These are phyloP conservation scores for Hydropotes inermis DNA, from an alignment of 2,113 vertebrate species.

Conservation along the genomic window DNA sequence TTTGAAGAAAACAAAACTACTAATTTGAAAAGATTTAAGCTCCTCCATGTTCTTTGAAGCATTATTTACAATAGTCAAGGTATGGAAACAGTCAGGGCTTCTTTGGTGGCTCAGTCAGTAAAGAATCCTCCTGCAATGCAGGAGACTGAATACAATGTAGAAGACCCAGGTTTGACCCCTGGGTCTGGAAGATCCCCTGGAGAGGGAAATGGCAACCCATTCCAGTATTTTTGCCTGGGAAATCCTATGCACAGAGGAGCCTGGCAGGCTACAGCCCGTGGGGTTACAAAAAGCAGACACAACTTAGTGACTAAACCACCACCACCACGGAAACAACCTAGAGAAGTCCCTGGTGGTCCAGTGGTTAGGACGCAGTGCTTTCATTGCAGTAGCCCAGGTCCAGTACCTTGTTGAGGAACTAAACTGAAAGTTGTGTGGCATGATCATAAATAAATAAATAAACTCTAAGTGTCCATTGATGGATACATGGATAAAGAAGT, in stretches of 20 bases:
- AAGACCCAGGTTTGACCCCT: neutral
- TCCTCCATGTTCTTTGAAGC: neutral
- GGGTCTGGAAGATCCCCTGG: neutral
- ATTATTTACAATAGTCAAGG: neutral
- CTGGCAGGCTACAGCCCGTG: neutral
- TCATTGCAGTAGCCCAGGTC: neutral
- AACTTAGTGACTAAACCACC: neutral
- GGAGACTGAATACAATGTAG: neutral
- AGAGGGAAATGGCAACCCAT: neutral
- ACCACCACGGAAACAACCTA: neutral
- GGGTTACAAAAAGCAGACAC: neutral
- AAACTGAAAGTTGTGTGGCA: neutral
- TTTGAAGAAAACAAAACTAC: neutral
- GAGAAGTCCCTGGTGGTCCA: neutral
- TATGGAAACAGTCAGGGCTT: neutral
- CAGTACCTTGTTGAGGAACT: neutral
- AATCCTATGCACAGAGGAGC: neutral
- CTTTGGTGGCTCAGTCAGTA: neutral
- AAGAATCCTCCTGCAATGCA: neutral
- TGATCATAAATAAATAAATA: neutral
- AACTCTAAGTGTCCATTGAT: neutral
- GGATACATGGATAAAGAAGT: neutral
- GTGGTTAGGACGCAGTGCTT: neutral
- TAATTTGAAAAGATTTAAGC: neutral
- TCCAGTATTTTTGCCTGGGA: neutral